Evolutionary conservation across 2,888 invertebrate genomes (phyloP).

Genomic region (Griposia aprilina): DNA sequence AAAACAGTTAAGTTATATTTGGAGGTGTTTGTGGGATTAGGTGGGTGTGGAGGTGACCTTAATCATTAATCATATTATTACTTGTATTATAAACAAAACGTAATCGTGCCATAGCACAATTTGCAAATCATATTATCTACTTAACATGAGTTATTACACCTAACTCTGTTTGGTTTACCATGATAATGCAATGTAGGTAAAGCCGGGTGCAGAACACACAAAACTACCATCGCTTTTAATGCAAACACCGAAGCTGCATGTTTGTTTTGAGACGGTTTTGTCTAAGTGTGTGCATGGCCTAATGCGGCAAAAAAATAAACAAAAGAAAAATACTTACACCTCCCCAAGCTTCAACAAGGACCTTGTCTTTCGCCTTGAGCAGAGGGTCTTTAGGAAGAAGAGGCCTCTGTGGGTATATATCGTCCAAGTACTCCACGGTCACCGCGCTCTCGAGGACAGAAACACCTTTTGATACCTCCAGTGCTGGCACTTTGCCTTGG

Average conservation of each 20-base stretch:
- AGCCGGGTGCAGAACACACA: neutral
- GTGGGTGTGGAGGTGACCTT: no score
- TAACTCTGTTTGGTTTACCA: neutral
- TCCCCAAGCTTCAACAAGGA: constrained; percentile 90
- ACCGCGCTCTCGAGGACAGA: constrained; percentile 94
- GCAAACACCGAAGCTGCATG: neutral
- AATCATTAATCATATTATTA: neutral
- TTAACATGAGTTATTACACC: constrained; percentile 3
- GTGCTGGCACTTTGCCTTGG: constrained; percentile 93
- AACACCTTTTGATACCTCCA: constrained; percentile 92
- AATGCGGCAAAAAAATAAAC: neutral
- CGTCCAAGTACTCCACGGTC: constrained; percentile 95
- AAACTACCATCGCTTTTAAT: neutral
- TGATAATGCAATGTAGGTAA: neutral
- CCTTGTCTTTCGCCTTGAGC: constrained; percentile 93
- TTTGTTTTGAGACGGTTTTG: neutral
- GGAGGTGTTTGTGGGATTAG: neutral
- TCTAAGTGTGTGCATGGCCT: neutral
- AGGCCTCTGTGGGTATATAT: constrained; percentile 92
- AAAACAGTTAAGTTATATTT: neutral
- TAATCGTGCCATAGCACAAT: neutral
- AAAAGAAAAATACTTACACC: constrained; percentile 73
- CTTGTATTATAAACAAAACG: neutral
- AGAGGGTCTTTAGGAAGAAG: constrained; percentile 93
- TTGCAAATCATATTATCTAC: constrained; percentile 6